Evolutionary conservation across 2,888 invertebrate species (phyloP).

Genomic region (Perizoma flavofasciatum): DNA sequence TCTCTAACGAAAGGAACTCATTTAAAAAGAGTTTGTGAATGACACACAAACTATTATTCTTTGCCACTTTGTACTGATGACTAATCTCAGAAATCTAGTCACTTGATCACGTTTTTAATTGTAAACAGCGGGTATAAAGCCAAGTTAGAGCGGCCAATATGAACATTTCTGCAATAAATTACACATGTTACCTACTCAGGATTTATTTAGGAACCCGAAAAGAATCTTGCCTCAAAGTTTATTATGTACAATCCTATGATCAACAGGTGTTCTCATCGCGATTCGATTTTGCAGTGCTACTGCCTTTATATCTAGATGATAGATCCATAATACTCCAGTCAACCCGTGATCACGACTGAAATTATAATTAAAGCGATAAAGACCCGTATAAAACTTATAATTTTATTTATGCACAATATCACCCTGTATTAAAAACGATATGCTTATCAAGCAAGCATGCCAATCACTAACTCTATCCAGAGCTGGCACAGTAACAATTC

Average conservation of each 20-base stretch:
- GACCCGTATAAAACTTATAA: not conserved
- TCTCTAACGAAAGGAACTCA: not conserved
- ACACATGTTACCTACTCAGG: not conserved
- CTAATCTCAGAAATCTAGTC: slow-evolving; percentile 22
- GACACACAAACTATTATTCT: slow-evolving; percentile 4
- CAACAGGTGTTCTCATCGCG: too few relatives aligned
- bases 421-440: slow-evolving; percentile 40
- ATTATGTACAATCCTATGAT: too few relatives aligned
- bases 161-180: too few relatives aligned
- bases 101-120: not conserved
- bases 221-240: too few relatives aligned
- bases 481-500: slow-evolving; percentile 81
- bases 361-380: too few relatives aligned
- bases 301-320: too few relatives aligned
- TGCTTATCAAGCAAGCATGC: slow-evolving; percentile 48
- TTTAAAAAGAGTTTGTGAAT: slow-evolving; percentile 11
- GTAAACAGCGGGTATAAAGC: too few relatives aligned
- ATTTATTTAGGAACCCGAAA: not conserved
- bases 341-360: too few relatives aligned
- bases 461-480: slow-evolving; percentile 66
- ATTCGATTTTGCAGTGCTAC: too few relatives aligned
- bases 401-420: not conserved
- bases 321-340: too few relatives aligned
- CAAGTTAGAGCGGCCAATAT: too few relatives aligned
- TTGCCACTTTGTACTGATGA: slow-evolving; percentile 14